phyloP scores from a whole-genome alignment of 2,797 vertebrate genomes.

The Semotilus atromaculatus region DNA sequence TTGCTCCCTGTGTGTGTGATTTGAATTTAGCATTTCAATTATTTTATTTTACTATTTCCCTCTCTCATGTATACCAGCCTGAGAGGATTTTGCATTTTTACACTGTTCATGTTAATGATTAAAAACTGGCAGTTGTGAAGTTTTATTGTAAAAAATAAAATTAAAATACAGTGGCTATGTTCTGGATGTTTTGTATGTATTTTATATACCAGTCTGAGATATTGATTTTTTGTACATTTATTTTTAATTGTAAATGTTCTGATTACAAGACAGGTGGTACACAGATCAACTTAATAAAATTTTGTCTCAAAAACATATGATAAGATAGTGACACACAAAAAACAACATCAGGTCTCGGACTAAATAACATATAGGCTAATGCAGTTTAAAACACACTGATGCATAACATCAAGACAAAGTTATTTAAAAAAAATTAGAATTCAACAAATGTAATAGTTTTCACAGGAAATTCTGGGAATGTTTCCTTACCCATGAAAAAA shows the following conservation, averaged over 20 bases:
- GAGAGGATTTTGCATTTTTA: neutral
- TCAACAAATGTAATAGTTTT: too few species aligned
- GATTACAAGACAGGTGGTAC: neutral
- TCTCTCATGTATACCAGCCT: neutral
- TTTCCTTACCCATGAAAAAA: too few species aligned
- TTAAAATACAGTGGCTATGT: too few species aligned
- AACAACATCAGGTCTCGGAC: neutral
- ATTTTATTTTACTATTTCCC: neutral
- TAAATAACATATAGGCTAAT: neutral
- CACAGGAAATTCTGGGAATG: neutral
- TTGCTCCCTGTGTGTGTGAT: neutral
- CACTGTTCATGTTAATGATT: too few species aligned
- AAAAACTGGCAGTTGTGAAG: neutral
- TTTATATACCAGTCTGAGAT: neutral
- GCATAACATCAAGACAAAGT: neutral
- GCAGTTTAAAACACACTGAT: neutral
- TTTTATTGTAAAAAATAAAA: neutral
- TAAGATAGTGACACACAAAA: neutral
- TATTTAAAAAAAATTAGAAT: neutral
- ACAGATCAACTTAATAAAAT: neutral
- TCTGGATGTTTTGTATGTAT: too few species aligned
- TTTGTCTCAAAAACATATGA: neutral
- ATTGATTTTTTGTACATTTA: neutral
- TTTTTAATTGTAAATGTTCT: neutral
- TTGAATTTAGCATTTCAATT: neutral